Conservation (phyloP, 2,797 vertebrate species). For the Yasuhikotakia modesta region DNA sequence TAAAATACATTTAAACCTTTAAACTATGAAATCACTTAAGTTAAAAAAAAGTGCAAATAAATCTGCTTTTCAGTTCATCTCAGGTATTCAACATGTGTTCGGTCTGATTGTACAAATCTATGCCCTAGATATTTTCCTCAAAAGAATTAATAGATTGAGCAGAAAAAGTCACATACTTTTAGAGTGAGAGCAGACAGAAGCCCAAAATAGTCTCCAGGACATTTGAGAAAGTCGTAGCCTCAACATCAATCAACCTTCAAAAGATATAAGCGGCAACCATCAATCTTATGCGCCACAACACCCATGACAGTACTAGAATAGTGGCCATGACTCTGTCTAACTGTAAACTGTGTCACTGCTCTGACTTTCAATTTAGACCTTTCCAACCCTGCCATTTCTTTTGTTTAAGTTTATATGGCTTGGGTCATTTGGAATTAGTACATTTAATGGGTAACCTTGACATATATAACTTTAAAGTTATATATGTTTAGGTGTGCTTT, state of each 20-base stretch:
- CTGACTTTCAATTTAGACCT: constrained; percentile 14
- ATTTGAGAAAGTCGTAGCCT: constrained; percentile 1
- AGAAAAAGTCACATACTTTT: neutral
- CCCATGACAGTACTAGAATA: constrained; percentile 32
- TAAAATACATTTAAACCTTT: too few relatives aligned
- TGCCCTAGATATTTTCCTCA: constrained; percentile 9
- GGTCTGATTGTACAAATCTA: neutral
- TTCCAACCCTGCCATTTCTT: neutral
- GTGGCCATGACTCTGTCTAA: constrained; percentile 9
- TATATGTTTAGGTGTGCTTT: too few relatives aligned
- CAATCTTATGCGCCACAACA: constrained; percentile 14
- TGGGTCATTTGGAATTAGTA: neutral
- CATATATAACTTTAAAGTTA: neutral
- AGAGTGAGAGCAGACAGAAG: neutral
- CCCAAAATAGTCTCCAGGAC: constrained; percentile 10
- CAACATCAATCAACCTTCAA: constrained; percentile 34
- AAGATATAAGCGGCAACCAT: constrained; percentile 34
- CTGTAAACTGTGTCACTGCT: constrained; percentile 12
- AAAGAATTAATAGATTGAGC: neutral
- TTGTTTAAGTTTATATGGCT: neutral
- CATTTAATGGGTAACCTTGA: neutral
- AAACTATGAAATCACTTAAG: neutral
- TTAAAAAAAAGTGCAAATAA: neutral
- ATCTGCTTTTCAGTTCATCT: neutral
- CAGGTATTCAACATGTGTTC: neutral